phyloP scores from a whole-genome alignment of 2,113 vertebrate species.

The Panthera leo region DNA sequence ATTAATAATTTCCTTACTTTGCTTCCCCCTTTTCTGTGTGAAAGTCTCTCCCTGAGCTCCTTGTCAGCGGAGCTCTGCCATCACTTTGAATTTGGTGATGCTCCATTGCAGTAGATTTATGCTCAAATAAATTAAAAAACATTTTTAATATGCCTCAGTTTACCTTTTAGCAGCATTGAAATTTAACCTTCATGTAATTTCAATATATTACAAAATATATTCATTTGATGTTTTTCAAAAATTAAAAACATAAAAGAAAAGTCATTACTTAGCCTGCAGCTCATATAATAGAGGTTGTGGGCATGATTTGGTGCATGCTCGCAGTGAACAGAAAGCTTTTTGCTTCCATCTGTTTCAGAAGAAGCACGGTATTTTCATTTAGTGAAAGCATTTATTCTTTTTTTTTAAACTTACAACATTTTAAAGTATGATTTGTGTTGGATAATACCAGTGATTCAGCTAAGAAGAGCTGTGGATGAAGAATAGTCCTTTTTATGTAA shows the following conservation, averaged over 20 bases:
- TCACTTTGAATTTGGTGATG: not conserved
- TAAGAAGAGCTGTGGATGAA: conserved; percentile 35
- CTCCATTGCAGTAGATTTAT: not conserved
- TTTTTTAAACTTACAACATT: not conserved
- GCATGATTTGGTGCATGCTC: not conserved
- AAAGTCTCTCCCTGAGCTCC: not conserved
- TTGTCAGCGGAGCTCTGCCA: not conserved
- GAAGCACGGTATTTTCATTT: conserved; percentile 31
- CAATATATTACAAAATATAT: not conserved
- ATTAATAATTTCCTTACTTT: not conserved
- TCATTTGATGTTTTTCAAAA: not conserved
- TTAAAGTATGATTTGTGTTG: conserved; percentile 59
- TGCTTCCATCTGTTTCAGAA: not conserved
- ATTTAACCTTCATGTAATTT: not conserved
- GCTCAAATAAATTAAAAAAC: not conserved
- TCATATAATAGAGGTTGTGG: not conserved
- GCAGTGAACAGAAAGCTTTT: not conserved
- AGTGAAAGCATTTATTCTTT: conserved; percentile 27
- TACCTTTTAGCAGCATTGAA: not conserved
- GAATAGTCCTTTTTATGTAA: conserved; percentile 56
- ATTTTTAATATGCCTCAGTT: not conserved
- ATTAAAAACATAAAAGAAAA: not conserved
- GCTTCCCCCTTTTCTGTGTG: not conserved
- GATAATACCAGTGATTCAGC: conserved; percentile 45
- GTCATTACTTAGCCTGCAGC: not conserved